phyloP scores from a whole-genome alignment of 2,797 vertebrate species.

The Allobates femoralis region DNA sequence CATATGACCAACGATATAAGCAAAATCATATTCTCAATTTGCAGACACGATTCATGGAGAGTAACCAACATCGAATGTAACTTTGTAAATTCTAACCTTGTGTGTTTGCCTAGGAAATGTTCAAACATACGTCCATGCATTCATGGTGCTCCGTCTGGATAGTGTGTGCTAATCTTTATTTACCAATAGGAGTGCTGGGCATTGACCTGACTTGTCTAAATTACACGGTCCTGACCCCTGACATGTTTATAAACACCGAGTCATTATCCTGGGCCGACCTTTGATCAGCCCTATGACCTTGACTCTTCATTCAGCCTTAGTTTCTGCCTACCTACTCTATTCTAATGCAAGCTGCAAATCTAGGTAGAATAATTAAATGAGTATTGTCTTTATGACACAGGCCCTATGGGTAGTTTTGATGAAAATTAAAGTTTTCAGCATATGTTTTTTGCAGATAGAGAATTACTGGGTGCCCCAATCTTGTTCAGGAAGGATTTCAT shows the following conservation, averaged over 20 bases:
- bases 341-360: background rate
- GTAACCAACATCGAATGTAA: too few species aligned
- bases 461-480: background rate
- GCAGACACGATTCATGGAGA: too few species aligned
- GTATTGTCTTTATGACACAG: background rate
- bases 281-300: background rate
- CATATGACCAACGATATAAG: too few species aligned
- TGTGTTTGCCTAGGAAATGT: background rate
- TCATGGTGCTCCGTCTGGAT: background rate
- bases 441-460: background rate
- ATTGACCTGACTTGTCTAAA: slow-evolving; percentile 1
- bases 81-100: background rate
- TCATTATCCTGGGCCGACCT: background rate
- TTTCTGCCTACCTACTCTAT: background rate
- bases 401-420: background rate
- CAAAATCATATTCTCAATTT: too few species aligned
- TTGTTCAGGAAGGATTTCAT: background rate
- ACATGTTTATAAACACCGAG: background rate
- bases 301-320: background rate
- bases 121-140: background rate
- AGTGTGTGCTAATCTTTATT: background rate
- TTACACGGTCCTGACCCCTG: background rate
- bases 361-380: background rate
- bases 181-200: background rate
- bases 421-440: background rate